Percentiles rank a stretch among this genome's conserved stretches.
These are phyloP conservation scores for Trissonchulus latispiculum DNA, from an alignment of 2,888 invertebrate genomes.

Conservation along the genomic window DNA sequence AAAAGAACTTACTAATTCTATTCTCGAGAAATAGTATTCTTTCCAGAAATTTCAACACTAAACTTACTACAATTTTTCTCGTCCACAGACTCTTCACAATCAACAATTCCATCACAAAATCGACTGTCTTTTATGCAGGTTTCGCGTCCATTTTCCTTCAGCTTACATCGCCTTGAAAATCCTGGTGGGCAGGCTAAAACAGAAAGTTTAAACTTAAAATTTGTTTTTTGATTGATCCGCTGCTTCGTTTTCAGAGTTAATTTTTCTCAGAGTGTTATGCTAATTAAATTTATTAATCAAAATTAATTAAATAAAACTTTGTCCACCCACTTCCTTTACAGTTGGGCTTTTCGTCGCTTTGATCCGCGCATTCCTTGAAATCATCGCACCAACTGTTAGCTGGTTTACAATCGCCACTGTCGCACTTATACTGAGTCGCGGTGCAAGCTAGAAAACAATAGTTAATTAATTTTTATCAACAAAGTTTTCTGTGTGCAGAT, in stretches of 20 bases:
- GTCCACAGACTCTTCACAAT: not conserved
- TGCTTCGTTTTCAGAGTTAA: too few relatives aligned
- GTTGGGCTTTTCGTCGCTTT: not conserved
- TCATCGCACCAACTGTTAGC: not conserved
- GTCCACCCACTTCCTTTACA: slow-evolving; percentile 2
- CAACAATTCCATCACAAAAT: slow-evolving; percentile 3
- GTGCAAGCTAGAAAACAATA: slow-evolving; percentile 1
- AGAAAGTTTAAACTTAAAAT: not conserved
- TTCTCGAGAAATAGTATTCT: too few relatives aligned
- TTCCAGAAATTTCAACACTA: too few relatives aligned
- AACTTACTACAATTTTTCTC: slow-evolving; percentile 5
- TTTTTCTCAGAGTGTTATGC: too few relatives aligned
- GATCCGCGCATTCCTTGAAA: slow-evolving; percentile 2
- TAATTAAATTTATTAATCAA: too few relatives aligned
- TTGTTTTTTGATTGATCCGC: too few relatives aligned
- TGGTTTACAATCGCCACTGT: slow-evolving; percentile 11
- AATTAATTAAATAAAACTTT: too few relatives aligned
- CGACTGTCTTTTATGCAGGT: not conserved
- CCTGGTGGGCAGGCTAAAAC: slow-evolving; percentile 10
- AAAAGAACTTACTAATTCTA: too few relatives aligned
- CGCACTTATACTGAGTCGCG: not conserved
- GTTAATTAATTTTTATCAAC: too few relatives aligned
- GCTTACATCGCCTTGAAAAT: not conserved
- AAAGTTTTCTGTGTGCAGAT: too few relatives aligned
- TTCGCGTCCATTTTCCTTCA: not conserved